phyloP scores from a whole-genome alignment of 2,113 vertebrate species.

The Eptesicus fuscus region DNA sequence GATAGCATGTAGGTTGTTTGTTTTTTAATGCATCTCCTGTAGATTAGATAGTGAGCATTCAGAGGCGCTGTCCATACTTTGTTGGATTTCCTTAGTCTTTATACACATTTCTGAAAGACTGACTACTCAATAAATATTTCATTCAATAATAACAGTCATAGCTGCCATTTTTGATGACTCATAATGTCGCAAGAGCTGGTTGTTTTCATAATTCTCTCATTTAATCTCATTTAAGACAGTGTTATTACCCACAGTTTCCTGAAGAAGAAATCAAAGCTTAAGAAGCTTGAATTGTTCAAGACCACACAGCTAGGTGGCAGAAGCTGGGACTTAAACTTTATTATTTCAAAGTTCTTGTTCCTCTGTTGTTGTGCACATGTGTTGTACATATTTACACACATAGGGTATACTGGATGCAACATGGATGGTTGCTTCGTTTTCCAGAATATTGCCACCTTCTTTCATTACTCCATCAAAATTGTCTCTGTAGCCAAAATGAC shows the following conservation, averaged over 20 bases:
- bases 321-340: background rate
- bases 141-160: background rate
- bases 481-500: background rate
- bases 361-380: background rate
- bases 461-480: background rate
- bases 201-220: slow-evolving; percentile 36
- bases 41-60: background rate
- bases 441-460: background rate
- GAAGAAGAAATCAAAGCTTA: slow-evolving; percentile 42
- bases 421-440: background rate
- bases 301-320: slow-evolving; percentile 32
- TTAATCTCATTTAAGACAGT: slow-evolving; percentile 8
- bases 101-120: background rate
- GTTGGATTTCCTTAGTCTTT: background rate
- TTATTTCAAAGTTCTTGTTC: background rate
- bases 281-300: slow-evolving; percentile 3
- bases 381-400: background rate
- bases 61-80: background rate
- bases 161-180: background rate
- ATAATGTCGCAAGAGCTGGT: background rate
- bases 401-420: background rate
- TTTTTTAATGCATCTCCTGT: background rate
- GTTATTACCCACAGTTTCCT: slow-evolving; percentile 31
- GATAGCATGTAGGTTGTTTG: background rate
- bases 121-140: background rate